Conservation (phyloP, 2,797 vertebrate genomes). For the Triplophysa yarkandensis region DNA sequence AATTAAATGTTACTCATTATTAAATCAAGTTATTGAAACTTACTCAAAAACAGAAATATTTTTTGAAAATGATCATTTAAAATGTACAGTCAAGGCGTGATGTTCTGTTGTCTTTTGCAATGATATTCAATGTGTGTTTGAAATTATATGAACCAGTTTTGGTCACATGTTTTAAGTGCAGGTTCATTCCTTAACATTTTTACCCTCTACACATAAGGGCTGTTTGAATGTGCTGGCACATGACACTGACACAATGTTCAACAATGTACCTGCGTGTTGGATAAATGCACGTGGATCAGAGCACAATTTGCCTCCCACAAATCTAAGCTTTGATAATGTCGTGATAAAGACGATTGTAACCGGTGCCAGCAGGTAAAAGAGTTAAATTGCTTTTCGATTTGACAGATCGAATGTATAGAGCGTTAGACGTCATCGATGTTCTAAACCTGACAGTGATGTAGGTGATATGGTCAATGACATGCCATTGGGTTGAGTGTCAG, state of each 20-base stretch:
- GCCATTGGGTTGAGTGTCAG: constrained; percentile 58
- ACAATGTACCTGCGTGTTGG: constrained; percentile 1
- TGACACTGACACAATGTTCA: background rate
- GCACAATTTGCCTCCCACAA: background rate
- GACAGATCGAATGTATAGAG: background rate
- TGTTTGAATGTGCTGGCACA: background rate
- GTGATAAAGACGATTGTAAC: background rate
- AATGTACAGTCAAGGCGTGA: no score
- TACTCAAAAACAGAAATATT: no score
- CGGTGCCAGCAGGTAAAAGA: no score
- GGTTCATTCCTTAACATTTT: no score
- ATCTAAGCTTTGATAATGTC: background rate
- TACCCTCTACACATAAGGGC: no score
- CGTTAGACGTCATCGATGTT: background rate
- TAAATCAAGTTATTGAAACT: no score
- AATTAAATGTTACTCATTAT: no score
- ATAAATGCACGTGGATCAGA: constrained; percentile 21
- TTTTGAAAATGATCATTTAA: no score
- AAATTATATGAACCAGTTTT: no score
- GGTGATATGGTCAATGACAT: constrained; percentile 31
- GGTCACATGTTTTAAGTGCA: no score
- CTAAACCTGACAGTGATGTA: constrained; percentile 24
- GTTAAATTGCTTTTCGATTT: no score
- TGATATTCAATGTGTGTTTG: background rate
- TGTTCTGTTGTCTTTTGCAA: background rate